Percentiles rank a stretch among this genome's conserved stretches.
Evolutionary conservation across 2,888 invertebrate genomes (phyloP).

Genomic region (Trichacis sp.): DNA sequence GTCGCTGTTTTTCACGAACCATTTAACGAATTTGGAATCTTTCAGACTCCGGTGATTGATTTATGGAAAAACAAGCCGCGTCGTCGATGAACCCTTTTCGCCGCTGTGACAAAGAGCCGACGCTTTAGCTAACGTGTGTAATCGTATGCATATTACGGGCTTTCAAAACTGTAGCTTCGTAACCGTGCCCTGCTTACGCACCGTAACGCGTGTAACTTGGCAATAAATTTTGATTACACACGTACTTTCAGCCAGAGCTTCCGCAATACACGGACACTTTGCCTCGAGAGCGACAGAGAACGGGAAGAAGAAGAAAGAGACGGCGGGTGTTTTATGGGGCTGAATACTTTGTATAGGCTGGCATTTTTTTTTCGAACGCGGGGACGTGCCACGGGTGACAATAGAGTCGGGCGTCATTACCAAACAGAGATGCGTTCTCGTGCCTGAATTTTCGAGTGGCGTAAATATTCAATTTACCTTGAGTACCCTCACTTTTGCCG

Average conservation of each 20-base stretch:
- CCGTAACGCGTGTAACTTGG: conserved; percentile 56
- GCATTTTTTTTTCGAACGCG: conserved; percentile 38
- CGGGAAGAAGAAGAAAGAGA: neutral
- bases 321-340: conserved; percentile 37
- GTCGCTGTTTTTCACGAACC: neutral
- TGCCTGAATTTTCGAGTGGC: conserved; percentile 52
- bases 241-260: conserved; percentile 40
- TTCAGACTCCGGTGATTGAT: conserved; percentile 41
- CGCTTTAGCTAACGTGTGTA: conserved; percentile 52
- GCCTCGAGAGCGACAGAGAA: conserved; percentile 7
- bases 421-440: conserved; percentile 21
- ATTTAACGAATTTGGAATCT: neutral
- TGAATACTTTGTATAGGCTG: conserved; percentile 36
- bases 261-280: conserved; percentile 10
- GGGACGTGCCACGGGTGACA: conserved; percentile 32
- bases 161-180: conserved; percentile 46
- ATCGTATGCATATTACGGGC: conserved; percentile 64
- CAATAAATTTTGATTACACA: conserved; percentile 63
- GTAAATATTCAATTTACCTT: conserved; percentile 59
- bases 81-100: conserved; percentile 48
- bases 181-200: conserved; percentile 49
- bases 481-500: too few relatives aligned
- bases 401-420: conserved; percentile 24
- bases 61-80: conserved; percentile 53
- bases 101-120: conserved; percentile 45